Conservation (phyloP, 1,140 invertebrate species). For the Panulirus ornatus region DNA sequence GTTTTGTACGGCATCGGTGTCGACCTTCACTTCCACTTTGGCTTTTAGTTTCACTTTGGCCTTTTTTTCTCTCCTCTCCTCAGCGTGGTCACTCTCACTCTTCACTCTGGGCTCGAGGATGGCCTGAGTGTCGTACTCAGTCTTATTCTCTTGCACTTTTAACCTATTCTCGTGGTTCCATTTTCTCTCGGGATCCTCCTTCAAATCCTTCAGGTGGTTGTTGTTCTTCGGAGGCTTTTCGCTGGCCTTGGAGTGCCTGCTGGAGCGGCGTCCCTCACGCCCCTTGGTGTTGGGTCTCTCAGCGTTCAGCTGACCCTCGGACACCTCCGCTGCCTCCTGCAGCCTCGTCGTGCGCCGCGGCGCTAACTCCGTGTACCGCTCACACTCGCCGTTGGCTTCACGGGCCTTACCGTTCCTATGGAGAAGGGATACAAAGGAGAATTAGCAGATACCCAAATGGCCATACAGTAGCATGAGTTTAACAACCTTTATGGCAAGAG, state of each 20-base stretch:
- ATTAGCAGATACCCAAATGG: not conserved
- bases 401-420: slow-evolving; percentile 28
- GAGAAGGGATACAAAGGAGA: not conserved
- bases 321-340: slow-evolving; percentile 29
- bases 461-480: too few relatives aligned
- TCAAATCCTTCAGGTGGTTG: slow-evolving; percentile 56
- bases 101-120: not conserved
- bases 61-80: slow-evolving; percentile 59
- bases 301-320: not conserved
- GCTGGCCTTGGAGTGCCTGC: slow-evolving; percentile 25
- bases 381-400: slow-evolving; percentile 50
- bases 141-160: not conserved
- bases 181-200: slow-evolving; percentile 40
- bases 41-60: slow-evolving; percentile 58
- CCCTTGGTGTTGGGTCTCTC: not conserved
- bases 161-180: slow-evolving; percentile 57
- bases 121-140: slow-evolving; percentile 15
- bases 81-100: slow-evolving; percentile 28
- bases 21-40: slow-evolving; percentile 25
- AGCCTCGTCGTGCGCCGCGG: slow-evolving; percentile 19
- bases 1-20: slow-evolving; percentile 43
- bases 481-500: too few relatives aligned
- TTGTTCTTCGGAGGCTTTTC: slow-evolving; percentile 60
- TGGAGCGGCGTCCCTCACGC: slow-evolving; percentile 41
- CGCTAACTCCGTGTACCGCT: slow-evolving; percentile 30